phyloP scores from a whole-genome alignment of 2,113 vertebrate species.

The Sakesphorus luctuosus region DNA sequence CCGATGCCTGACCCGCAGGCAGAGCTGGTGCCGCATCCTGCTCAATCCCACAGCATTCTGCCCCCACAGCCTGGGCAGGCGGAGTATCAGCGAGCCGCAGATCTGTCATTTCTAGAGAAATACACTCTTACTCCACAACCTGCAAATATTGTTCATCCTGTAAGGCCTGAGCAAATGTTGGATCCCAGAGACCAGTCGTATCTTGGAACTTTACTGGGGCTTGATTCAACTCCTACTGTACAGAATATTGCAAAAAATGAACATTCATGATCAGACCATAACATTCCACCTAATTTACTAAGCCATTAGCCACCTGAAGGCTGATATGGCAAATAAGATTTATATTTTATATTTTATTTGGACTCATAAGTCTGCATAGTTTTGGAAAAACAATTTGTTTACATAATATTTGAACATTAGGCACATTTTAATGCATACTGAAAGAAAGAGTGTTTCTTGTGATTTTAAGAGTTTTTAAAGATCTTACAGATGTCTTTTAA shows the following conservation, averaged over 20 bases:
- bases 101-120: conserved; percentile 94
- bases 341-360: conserved; percentile 65
- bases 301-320: background rate
- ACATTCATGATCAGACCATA: conserved; percentile 65
- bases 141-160: conserved; percentile 89
- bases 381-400: conserved; percentile 62
- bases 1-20: conserved; percentile 77
- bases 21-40: conserved; percentile 73
- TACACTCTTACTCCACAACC: conserved; percentile 93
- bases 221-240: conserved; percentile 83
- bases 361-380: conserved; percentile 63
- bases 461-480: conserved; percentile 72
- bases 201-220: conserved; percentile 90
- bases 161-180: conserved; percentile 91
- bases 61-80: conserved; percentile 76
- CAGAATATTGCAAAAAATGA: conserved; percentile 82
- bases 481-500: conserved; percentile 55
- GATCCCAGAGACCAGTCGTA: conserved; percentile 94
- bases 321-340: conserved; percentile 35
- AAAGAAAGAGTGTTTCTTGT: conserved; percentile 61
- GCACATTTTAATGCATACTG: conserved; percentile 63
- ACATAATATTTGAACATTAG: conserved; percentile 57
- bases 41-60: conserved; percentile 74
- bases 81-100: conserved; percentile 85
- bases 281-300: conserved; percentile 58